Base-by-base conservation (phyloP, 2,888 invertebrate genomes). In the Parochlus steinenii region DNA sequence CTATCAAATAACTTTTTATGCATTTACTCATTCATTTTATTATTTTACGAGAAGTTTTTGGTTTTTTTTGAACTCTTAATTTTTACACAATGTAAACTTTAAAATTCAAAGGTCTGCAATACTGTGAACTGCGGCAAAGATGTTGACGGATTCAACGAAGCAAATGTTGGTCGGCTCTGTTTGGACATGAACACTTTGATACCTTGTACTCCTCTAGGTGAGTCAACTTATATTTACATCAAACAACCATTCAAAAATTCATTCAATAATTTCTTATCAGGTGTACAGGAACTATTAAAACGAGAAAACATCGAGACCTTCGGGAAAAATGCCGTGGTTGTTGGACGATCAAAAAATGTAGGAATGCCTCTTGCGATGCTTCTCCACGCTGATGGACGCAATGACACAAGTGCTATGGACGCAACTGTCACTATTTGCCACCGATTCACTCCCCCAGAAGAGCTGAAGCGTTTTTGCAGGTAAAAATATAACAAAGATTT, bases 381-480 rank as follows among this genome's bases (percentile, higher is more conserved):
- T 47, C 57, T 92, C 33, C 81, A 82, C 51, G 73, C 81, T 3
- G 83, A 85, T 58, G 69, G 69, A 20, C 55, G 55, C 5, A 70
- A 72, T 49, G 76, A 80, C 51, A 74, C 69, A 28, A 61, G 71
- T 29, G 82, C 75, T 1, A 63, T 83, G 63, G 87, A 90, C 51
- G 81, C 86, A 11, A 90, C 89, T 0, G 85, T 86, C 1, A 85
- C 85, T 2, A 74, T 90, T 41, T 90, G 90, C 50, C 90, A 92
- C 55, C 67, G 89, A 12, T 71, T 79, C 55, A 92, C 90, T 0
- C 87, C 89, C 0, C 65, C 65, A 1, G 75, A 78, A 31, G 74
- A 86, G 49, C 60, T 92, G 39, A 65, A 66, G 11, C 62, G 62
- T 35, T 74, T 69, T 50, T 76, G 80, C 33, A 69, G n/a, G n/a